Conservation (phyloP, 2,888 invertebrate genomes). For the Drosophila demipolita region DNA sequence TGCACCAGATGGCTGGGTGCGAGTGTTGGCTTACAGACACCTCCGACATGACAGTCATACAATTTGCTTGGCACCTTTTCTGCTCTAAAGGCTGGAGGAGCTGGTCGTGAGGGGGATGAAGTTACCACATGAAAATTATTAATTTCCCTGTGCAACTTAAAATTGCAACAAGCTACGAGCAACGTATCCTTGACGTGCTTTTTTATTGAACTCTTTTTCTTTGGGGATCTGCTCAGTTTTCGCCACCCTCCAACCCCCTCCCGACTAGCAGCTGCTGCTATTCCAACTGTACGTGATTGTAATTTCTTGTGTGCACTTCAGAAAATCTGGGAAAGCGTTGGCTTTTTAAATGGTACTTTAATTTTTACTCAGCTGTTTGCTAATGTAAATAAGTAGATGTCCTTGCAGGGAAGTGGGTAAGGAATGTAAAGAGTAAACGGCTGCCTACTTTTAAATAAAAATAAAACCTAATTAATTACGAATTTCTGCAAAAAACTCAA, state of each 20-base stretch:
- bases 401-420: background rate
- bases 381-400: background rate
- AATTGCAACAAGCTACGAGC: slow-evolving; percentile 64
- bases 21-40: slow-evolving; percentile 57
- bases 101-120: background rate
- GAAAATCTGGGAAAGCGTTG: slow-evolving; percentile 35
- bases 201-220: slow-evolving; percentile 36
- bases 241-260: background rate
- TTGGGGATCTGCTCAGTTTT: background rate
- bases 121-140: slow-evolving; percentile 68
- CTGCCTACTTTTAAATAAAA: background rate
- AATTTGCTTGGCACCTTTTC: slow-evolving; percentile 52
- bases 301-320: slow-evolving; percentile 46
- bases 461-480: background rate
- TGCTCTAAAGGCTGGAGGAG: background rate
- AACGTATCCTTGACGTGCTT: slow-evolving; percentile 29
- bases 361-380: slow-evolving; percentile 44
- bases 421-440: background rate
- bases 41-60: slow-evolving; percentile 59
- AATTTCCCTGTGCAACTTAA: slow-evolving; percentile 68
- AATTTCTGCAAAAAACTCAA: background rate
- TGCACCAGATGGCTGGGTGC: slow-evolving; percentile 33
- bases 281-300: slow-evolving; percentile 40
- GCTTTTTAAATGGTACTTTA: slow-evolving; percentile 66
- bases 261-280: slow-evolving; percentile 47